A percentile compares a stretch with the other conserved stretches of the same genome.
Evolutionary conservation across 2,888 invertebrate species (phyloP).

Genomic region (Dryocosmus kuriphilus): DNA sequence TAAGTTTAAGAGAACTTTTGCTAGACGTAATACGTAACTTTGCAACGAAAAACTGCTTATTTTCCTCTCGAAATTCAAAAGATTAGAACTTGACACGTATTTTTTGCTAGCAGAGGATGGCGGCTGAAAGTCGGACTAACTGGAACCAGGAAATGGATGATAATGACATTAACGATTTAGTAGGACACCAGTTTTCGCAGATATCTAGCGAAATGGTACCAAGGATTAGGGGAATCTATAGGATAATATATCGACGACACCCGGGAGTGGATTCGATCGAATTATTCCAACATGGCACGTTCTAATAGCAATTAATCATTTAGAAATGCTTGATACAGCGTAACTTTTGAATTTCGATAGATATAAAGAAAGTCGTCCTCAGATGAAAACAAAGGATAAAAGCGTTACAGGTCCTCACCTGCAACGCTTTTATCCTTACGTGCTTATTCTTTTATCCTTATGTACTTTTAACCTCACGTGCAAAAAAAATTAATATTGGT

Average conservation of each 20-base stretch:
- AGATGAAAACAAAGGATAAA: too few relatives aligned
- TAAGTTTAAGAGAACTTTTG: too few relatives aligned
- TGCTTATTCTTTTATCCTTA: too few relatives aligned
- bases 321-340: neutral
- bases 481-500: too few relatives aligned
- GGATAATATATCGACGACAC: neutral
- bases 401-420: too few relatives aligned
- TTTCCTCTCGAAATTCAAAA: too few relatives aligned
- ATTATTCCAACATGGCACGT: neutral
- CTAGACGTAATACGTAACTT: too few relatives aligned
- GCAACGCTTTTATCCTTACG: too few relatives aligned
- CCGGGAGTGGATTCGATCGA: neutral
- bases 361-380: neutral
- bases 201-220: neutral
- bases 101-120: neutral
- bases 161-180: slow-evolving; percentile 1
- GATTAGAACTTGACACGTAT: too few relatives aligned
- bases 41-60: too few relatives aligned
- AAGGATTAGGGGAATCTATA: neutral
- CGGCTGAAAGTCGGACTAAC: neutral
- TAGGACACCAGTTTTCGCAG: neutral
- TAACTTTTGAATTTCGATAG: neutral
- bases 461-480: too few relatives aligned
- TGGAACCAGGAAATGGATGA: neutral
- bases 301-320: neutral